Percentiles rank a stretch among this genome's conserved stretches.
phyloP scores from a whole-genome alignment of 2,888 invertebrate species.

The Ophion obscuratus region DNA sequence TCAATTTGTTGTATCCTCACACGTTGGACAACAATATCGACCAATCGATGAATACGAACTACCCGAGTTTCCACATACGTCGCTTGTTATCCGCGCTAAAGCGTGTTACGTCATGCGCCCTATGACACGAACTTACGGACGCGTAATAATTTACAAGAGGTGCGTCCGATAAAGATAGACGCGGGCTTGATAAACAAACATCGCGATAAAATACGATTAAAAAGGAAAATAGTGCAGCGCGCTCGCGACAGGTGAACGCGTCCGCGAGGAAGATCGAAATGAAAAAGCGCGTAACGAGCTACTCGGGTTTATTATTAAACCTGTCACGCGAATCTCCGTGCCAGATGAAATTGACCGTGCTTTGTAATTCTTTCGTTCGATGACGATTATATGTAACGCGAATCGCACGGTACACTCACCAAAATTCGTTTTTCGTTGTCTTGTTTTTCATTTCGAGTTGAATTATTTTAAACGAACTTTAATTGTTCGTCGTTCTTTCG shows the following conservation, averaged over 20 bases:
- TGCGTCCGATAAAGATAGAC: too few species aligned
- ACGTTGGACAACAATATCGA: too few species aligned
- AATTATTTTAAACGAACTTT: not conserved
- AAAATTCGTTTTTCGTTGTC: not conserved
- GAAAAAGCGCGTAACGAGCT: conserved; percentile 30
- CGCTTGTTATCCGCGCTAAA: too few species aligned
- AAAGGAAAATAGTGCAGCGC: conserved; percentile 1
- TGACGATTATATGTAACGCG: conserved; percentile 15
- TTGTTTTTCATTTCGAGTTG: not conserved
- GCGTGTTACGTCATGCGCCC: too few species aligned
- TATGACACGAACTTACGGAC: too few species aligned
- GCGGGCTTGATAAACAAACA: too few species aligned
- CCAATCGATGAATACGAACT: too few species aligned
- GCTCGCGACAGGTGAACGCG: conserved; percentile 32
- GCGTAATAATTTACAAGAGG: too few species aligned
- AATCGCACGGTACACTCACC: not conserved
- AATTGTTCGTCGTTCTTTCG: too few species aligned
- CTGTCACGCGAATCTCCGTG: conserved; percentile 29
- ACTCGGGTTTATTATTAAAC: conserved; percentile 59
- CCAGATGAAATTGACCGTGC: conserved; percentile 53
- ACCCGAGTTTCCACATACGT: too few species aligned
- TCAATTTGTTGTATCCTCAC: too few species aligned
- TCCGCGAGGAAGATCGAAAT: not conserved
- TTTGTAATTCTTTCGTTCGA: conserved; percentile 46
- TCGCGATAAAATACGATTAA: too few species aligned